Base-by-base conservation (phyloP, 2,113 vertebrate genomes). In the Lathamus discolor region DNA sequence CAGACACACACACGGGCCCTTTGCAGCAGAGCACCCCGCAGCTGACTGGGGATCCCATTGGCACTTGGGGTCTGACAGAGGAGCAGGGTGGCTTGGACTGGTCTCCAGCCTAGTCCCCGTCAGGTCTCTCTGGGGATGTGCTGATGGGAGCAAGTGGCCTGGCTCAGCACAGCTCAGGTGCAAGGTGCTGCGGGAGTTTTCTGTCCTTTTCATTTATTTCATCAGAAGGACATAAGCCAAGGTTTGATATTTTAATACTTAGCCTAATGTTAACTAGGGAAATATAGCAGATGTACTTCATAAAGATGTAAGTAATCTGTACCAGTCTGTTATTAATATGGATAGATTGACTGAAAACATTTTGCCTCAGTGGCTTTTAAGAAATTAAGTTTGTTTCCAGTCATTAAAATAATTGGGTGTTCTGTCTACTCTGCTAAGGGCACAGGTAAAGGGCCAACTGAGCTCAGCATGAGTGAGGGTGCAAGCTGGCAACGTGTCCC, bases 341-440 rank as follows among this genome's bases (percentile, higher is more conserved):
- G 72, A 55, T 62, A 91, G 91, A 92, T 68, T 35, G 91, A 64
- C 83, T 84, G 91, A 14, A 75, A 88, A 85, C 22, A 24, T 70
- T 92, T 91, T 88, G 94, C 83, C 88, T 84, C 89, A 25, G 17
- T 23, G 46, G 83, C 83, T 93, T 73, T 78, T 84, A 55, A 91
- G 77, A 63, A 95, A 94, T 84, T 84, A 88, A 55, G 73, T 84
- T 89, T 69, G n/a, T 82, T 95, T 94, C 61, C 83, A 86, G 83
- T 72, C 80, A 72, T 93, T 96, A 91, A 86, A 91, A 84, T 95
- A 92, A 95, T 86, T 14, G 84, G 63, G 52, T n/a, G 69, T 33
- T 59, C 69, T 75, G 74, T 43, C 37, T 69, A 2, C 67, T 24
- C 35, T 7, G 5, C 61, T 8, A 10, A 41, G 83, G 83, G 31